Evolutionary conservation across 2,888 invertebrate genomes (phyloP).

Genomic region (Stenodera caucasica): DNA sequence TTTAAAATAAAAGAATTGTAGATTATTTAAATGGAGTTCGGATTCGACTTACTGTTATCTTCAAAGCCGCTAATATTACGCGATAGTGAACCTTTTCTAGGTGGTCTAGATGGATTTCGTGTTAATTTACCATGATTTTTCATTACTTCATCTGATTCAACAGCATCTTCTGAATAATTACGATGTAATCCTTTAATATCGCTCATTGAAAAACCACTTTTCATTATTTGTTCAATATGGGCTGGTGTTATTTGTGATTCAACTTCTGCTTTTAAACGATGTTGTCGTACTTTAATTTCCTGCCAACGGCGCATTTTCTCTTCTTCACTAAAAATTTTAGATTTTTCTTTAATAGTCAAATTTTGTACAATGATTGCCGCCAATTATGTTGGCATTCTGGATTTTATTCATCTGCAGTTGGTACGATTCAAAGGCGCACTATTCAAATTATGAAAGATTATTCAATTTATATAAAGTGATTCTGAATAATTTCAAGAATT

Average conservation of each 20-base stretch:
- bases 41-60: constrained; percentile 41
- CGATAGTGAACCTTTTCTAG: constrained; percentile 74
- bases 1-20: constrained; percentile 2
- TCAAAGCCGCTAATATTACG: constrained; percentile 56
- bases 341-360: too few species aligned
- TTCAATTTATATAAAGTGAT: too few species aligned
- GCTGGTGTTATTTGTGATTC: constrained; percentile 66
- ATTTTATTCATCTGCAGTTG: too few species aligned
- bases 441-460: too few species aligned
- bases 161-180: constrained; percentile 81
- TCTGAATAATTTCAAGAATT: too few species aligned
- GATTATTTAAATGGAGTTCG: neutral
- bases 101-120: constrained; percentile 67
- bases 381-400: too few species aligned
- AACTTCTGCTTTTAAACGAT: constrained; percentile 74
- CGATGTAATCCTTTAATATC: constrained; percentile 90
- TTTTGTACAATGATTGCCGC: too few species aligned
- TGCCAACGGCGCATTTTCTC: constrained; percentile 88
- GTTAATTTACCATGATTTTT: constrained; percentile 56
- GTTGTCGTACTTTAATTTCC: constrained; percentile 84
- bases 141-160: constrained; percentile 70
- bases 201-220: constrained; percentile 87
- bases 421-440: too few species aligned
- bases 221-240: constrained; percentile 84
- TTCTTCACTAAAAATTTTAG: constrained; percentile 62